Evolutionary conservation across 2,797 vertebrate species (phyloP).

Genomic region (Argya squamiceps): DNA sequence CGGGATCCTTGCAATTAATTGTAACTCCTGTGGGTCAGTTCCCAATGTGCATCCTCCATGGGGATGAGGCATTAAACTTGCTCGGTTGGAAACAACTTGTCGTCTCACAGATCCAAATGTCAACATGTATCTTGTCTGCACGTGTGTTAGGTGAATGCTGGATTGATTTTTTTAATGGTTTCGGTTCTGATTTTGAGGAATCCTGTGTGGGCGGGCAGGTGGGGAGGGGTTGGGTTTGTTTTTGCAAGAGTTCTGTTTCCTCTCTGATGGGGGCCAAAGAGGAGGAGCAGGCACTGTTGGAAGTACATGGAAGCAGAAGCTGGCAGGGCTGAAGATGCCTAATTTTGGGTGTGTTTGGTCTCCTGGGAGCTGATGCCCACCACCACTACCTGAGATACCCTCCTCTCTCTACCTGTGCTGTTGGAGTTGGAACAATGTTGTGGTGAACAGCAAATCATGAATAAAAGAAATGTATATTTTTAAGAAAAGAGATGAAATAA

Average conservation of each 20-base stretch:
- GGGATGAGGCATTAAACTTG: constrained; percentile 52
- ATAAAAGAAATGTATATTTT: constrained; percentile 52
- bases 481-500: constrained; percentile 21
- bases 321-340: not conserved
- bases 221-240: not conserved
- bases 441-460: not conserved
- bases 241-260: not conserved
- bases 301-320: not conserved
- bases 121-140: not conserved
- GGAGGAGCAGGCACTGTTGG: not conserved
- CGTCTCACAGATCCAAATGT: not conserved
- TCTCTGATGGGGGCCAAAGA: not conserved
- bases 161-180: not conserved
- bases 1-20: constrained; percentile 11
- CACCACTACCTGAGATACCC: not conserved
- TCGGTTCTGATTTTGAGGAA: not conserved
- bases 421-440: not conserved
- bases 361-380: not conserved
- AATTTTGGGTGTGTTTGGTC: not conserved
- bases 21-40: constrained; percentile 27
- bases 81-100: constrained; percentile 4
- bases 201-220: not conserved
- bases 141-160: not conserved
- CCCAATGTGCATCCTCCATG: not conserved
- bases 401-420: not conserved